These are phyloP conservation scores for Euwallacea similis DNA, from an alignment of 1,140 invertebrate species.

Conservation along the genomic window DNA sequence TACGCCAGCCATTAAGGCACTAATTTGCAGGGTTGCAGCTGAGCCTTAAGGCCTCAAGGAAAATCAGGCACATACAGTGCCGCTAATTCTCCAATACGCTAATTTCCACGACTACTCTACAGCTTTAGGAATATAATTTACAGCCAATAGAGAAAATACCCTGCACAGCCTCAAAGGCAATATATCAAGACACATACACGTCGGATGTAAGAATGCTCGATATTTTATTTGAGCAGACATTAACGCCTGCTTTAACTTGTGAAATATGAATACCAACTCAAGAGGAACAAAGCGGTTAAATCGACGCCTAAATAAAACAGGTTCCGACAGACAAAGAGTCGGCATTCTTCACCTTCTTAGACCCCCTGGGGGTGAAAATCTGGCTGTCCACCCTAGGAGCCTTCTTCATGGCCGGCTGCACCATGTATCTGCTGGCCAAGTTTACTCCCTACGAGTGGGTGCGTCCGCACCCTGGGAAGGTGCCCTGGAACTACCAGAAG, in stretches of 20 bases:
- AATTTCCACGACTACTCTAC: too few relatives aligned
- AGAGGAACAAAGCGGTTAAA: not conserved
- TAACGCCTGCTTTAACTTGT: conserved; percentile 4
- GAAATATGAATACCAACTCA: not conserved
- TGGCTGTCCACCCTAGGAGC: conserved; percentile 93
- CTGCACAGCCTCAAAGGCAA: too few relatives aligned
- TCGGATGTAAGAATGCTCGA: not conserved
- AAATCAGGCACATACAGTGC: too few relatives aligned
- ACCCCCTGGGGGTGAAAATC: conserved; percentile 90
- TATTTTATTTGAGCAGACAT: not conserved
- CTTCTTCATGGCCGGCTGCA: conserved; percentile 90
- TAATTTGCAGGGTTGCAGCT: too few relatives aligned
- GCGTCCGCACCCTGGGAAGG: conserved; percentile 83
- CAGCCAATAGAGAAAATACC: too few relatives aligned
- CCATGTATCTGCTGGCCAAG: conserved; percentile 89
- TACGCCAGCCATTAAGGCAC: too few relatives aligned
- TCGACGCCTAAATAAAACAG: conserved; percentile 54
- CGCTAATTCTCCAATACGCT: too few relatives aligned
- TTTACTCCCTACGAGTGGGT: conserved; percentile 97
- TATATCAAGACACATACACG: not conserved
- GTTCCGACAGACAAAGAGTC: conserved; percentile 88
- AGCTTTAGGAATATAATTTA: too few relatives aligned
- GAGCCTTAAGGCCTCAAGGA: too few relatives aligned
- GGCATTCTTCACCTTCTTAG: conserved; percentile 91
- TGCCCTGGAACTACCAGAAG: conserved; percentile 60